These are phyloP conservation scores for Fulica atra DNA, from an alignment of 2,113 vertebrate species.

Conservation along the genomic window DNA sequence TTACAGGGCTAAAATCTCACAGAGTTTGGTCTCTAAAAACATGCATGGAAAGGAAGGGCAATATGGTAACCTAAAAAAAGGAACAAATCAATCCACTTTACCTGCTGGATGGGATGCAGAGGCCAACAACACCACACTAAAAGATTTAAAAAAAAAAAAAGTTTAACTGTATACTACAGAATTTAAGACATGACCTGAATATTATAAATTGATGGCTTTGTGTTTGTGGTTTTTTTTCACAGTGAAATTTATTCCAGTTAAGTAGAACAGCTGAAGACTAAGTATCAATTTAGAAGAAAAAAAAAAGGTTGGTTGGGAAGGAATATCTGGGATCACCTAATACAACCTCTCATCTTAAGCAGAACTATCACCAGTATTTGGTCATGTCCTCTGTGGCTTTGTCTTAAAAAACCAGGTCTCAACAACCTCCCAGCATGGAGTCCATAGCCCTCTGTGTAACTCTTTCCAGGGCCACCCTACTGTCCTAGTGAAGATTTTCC, in stretches of 20 bases:
- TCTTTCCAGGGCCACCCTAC: neutral
- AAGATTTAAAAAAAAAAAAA: neutral
- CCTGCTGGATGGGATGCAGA: conserved; percentile 79
- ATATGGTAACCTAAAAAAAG: neutral
- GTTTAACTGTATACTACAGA: neutral
- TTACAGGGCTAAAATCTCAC: neutral
- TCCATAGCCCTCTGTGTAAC: neutral
- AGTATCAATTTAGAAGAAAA: neutral
- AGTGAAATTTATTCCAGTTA: neutral
- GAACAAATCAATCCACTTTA: conserved; percentile 25
- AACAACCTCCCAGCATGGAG: neutral
- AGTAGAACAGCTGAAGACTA: neutral
- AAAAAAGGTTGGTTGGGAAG: neutral
- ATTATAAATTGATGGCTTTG: neutral
- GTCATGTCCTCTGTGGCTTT: neutral
- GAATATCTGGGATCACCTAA: neutral
- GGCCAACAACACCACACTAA: conserved; percentile 71
- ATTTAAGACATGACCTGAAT: neutral
- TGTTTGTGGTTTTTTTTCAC: neutral
- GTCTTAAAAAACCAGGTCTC: neutral
- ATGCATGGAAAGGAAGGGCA: neutral
- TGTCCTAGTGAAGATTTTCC: neutral
- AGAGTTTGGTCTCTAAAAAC: neutral
- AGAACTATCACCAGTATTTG: neutral
- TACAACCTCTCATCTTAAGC: neutral